These are phyloP conservation scores for Paramuricea clavata DNA, from an alignment of 92 coral and sea anemone genomes.

Conservation along the genomic window DNA sequence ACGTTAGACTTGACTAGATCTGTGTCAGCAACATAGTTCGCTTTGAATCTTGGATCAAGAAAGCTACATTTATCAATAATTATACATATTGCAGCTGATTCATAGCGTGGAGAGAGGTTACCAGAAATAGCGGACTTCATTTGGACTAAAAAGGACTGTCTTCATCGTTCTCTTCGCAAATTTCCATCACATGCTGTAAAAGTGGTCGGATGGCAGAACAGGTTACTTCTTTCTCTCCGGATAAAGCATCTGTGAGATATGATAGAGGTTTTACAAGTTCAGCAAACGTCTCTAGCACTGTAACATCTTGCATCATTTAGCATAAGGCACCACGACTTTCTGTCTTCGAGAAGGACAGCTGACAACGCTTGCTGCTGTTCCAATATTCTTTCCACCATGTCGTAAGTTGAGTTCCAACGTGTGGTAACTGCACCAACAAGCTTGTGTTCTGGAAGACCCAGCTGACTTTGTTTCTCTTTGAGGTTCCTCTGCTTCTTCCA, in stretches of 20 bases:
- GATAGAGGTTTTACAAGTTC: conserved; percentile 3
- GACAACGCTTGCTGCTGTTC: background rate
- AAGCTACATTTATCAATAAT: conserved; percentile 8
- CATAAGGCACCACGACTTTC: conserved; percentile 13
- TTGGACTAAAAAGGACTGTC: conserved; percentile 2
- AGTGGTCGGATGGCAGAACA: conserved; percentile 15
- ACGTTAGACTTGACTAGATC: conserved; percentile 16
- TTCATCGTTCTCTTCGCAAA: conserved; percentile 12
- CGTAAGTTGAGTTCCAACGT: background rate
- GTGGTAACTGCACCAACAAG: conserved; percentile 21
- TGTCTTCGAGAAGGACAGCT: background rate
- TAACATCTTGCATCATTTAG: conserved; percentile 1
- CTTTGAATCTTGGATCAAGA: conserved; percentile 11
- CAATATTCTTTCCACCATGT: conserved; percentile 1
- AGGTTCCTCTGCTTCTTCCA: conserved; percentile 6
- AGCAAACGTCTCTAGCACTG: conserved; percentile 9
- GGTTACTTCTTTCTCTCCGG: conserved; percentile 16
- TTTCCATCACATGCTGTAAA: conserved; percentile 9
- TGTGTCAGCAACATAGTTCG: background rate
- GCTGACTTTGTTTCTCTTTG: conserved; percentile 13
- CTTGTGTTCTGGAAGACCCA: conserved; percentile 11
- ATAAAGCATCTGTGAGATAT: background rate
- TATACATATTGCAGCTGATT: background rate
- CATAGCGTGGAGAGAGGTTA: conserved; percentile 4
- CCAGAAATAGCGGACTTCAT: background rate